Evolutionary conservation across 2,888 invertebrate genomes (phyloP).

Genomic region (Acronicta psi): DNA sequence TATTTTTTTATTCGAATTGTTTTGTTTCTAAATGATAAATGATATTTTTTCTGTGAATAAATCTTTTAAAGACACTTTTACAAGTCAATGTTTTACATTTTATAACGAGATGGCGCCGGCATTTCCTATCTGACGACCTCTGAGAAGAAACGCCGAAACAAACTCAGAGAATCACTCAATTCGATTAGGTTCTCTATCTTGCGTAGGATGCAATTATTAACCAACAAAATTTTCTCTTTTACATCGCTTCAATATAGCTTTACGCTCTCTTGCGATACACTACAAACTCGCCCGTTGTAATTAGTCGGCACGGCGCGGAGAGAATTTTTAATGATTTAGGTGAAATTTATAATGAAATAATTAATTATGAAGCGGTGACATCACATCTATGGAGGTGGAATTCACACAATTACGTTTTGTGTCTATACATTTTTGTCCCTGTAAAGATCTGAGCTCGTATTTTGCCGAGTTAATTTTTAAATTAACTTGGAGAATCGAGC

Average conservation of each 20-base stretch:
- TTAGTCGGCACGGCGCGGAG: conserved; percentile 59
- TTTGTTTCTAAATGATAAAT: too few species aligned
- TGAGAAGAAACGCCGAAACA: too few species aligned
- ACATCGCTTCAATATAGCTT: conserved; percentile 1
- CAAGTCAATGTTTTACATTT: too few species aligned
- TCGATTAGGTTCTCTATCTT: too few species aligned
- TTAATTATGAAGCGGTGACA: conserved; percentile 69
- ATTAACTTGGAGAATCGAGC: neutral
- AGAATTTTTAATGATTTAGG: conserved; percentile 69
- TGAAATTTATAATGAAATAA: conserved; percentile 69
- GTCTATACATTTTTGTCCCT: conserved; percentile 48
- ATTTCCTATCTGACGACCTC: too few species aligned
- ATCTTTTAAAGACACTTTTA: too few species aligned
- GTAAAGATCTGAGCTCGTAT: conserved; percentile 27
- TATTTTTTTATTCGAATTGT: too few species aligned
- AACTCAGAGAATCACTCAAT: too few species aligned
- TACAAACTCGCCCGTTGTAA: conserved; percentile 45
- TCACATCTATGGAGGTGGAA: conserved; percentile 51
- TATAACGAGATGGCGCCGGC: too few species aligned
- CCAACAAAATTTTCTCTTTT: too few species aligned
- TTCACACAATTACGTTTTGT: conserved; percentile 57
- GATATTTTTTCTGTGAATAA: too few species aligned
- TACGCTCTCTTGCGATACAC: conserved; percentile 34
- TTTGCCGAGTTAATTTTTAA: conserved; percentile 1
- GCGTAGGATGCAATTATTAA: too few species aligned